Conservation (phyloP, 2,797 vertebrate genomes). For the Arctocebus calabarensis region DNA sequence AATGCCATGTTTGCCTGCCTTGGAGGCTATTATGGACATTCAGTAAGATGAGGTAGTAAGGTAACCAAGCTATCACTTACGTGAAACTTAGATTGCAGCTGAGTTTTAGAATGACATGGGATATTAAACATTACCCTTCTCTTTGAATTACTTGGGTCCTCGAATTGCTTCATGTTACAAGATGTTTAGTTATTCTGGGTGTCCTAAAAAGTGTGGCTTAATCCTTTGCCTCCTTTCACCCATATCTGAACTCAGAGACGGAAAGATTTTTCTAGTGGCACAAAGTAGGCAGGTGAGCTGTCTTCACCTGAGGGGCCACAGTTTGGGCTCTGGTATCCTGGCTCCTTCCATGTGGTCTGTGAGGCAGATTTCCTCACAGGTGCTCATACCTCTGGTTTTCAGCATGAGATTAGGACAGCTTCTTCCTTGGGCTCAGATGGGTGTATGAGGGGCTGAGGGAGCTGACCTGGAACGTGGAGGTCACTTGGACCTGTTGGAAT, state of each 20-base stretch:
- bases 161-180: neutral
- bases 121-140: neutral
- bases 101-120: neutral
- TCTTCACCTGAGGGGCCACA: neutral
- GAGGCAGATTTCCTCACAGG: neutral
- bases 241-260: neutral
- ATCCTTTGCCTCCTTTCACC: neutral
- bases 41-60: neutral
- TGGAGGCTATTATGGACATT: neutral
- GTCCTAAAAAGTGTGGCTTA: neutral
- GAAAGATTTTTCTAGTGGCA: neutral
- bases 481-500: slow-evolving; percentile 18
- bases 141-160: neutral
- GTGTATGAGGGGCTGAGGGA: neutral
- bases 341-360: neutral
- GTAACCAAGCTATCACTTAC: neutral
- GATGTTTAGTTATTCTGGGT: neutral
- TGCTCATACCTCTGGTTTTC: neutral
- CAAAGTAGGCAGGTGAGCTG: neutral
- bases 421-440: neutral
- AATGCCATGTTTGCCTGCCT: neutral
- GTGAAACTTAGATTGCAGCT: neutral
- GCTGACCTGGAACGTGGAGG: neutral
- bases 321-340: neutral
- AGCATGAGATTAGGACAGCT: neutral